Evolutionary conservation across 2,888 invertebrate genomes (phyloP).

Genomic region (Dasysyrphus albostriatus): DNA sequence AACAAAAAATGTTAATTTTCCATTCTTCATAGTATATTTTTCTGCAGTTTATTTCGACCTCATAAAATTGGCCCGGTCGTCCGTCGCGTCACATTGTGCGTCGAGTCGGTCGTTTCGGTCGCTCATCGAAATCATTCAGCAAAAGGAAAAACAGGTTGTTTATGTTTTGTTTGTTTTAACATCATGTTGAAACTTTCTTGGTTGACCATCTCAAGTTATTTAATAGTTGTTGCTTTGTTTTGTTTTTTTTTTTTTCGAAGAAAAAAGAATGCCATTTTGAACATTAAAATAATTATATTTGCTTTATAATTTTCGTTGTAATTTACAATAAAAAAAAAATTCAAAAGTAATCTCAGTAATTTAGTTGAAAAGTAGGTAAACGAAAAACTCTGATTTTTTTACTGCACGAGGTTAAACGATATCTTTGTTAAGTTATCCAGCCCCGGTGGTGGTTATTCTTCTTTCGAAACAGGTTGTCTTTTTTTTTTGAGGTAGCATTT

Average conservation of each 20-base stretch:
- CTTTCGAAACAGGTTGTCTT: slow-evolving; percentile 16
- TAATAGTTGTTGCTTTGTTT: neutral
- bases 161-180: slow-evolving; percentile 21
- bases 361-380: neutral
- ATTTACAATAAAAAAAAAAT: neutral
- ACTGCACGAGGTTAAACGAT: slow-evolving; percentile 12
- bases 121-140: neutral
- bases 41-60: slow-evolving; percentile 33
- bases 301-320: slow-evolving; percentile 6
- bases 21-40: slow-evolving; percentile 14
- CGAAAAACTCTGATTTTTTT: neutral
- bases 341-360: neutral
- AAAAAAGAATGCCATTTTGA: slow-evolving; percentile 18
- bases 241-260: neutral
- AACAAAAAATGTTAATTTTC: slow-evolving; percentile 29
- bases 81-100: neutral
- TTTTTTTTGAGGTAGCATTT: neutral
- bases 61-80: slow-evolving; percentile 13
- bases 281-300: slow-evolving; percentile 11
- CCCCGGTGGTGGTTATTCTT: slow-evolving; percentile 1
- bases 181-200: slow-evolving; percentile 23
- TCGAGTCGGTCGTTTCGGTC: neutral
- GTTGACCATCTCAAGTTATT: slow-evolving; percentile 18
- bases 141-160: slow-evolving; percentile 16
- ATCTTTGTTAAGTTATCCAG: neutral